A percentile compares a stretch with the other conserved stretches of the same genome.
Conservation (phyloP, 2,797 vertebrate species). For the Oophaga sylvatica region DNA sequence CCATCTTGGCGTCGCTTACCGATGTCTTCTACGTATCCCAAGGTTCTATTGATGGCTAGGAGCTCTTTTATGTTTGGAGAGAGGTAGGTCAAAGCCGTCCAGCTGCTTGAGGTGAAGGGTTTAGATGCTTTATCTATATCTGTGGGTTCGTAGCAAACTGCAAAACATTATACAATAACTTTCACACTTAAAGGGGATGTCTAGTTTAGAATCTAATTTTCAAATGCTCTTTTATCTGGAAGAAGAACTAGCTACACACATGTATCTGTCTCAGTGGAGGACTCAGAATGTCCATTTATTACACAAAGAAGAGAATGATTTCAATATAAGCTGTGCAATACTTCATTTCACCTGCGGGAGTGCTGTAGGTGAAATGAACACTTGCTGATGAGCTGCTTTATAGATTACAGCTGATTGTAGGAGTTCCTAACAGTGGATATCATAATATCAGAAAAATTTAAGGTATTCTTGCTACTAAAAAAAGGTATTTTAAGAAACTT, state of each 20-base stretch:
- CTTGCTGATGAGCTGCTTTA: neutral
- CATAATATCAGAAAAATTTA: neutral
- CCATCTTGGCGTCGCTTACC: conserved; percentile 70
- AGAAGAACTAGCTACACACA: neutral
- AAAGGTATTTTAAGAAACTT: neutral
- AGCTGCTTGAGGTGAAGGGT: conserved; percentile 88
- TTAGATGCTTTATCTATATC: conserved; percentile 86
- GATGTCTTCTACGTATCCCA: conserved; percentile 79
- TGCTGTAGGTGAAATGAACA: neutral
- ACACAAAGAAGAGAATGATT: neutral
- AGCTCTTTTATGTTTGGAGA: conserved; percentile 88
- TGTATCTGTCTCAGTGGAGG: neutral
- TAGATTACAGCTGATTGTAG: neutral
- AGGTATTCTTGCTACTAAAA: neutral
- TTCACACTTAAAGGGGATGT: neutral
- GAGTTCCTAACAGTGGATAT: neutral
- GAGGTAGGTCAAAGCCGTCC: conserved; percentile 83
- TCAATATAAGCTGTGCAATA: neutral
- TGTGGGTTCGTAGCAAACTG: conserved; percentile 92
- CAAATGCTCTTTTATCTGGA: neutral
- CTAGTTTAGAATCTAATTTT: neutral
- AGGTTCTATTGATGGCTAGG: conserved; percentile 80
- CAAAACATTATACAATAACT: conserved; percentile 44
- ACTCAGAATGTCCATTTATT: neutral
- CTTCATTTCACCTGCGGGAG: no score